Conservation (phyloP, 2,113 vertebrate genomes). For the Alosa alosa region DNA sequence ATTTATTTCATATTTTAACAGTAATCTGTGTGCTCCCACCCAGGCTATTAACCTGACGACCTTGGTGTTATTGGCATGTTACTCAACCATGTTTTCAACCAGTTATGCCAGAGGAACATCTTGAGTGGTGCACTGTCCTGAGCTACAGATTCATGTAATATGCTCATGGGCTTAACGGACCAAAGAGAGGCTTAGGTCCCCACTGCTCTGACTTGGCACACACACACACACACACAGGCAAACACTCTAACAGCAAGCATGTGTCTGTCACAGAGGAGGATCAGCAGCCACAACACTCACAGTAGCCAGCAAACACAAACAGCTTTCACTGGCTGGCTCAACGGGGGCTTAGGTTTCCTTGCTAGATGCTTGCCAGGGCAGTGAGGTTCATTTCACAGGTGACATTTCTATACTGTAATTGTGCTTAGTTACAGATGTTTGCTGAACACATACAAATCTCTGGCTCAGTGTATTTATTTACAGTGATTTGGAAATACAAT, state of each 20-base stretch:
- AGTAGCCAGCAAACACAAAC: conserved; percentile 55
- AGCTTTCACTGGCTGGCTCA: conserved; percentile 22
- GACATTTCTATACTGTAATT: background rate
- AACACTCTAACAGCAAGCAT: background rate
- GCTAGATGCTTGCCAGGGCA: background rate
- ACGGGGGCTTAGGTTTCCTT: background rate
- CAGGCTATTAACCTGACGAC: background rate
- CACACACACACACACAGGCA: background rate
- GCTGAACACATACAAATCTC: background rate
- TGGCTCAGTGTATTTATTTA: background rate
- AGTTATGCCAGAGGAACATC: background rate
- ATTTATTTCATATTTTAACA: too few relatives aligned
- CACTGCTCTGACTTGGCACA: background rate
- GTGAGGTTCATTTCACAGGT: background rate
- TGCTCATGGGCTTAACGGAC: background rate
- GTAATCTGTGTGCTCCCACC: background rate
- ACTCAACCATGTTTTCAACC: background rate
- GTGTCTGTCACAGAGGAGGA: background rate
- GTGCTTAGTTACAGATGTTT: background rate
- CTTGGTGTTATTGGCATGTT: background rate
- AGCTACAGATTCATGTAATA: background rate
- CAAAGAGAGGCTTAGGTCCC: background rate
- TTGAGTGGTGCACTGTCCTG: background rate
- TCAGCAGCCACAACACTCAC: background rate
- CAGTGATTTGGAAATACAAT: too few relatives aligned